Base-by-base conservation (phyloP, 2,113 vertebrate genomes). In the Cheilinus undulatus region DNA sequence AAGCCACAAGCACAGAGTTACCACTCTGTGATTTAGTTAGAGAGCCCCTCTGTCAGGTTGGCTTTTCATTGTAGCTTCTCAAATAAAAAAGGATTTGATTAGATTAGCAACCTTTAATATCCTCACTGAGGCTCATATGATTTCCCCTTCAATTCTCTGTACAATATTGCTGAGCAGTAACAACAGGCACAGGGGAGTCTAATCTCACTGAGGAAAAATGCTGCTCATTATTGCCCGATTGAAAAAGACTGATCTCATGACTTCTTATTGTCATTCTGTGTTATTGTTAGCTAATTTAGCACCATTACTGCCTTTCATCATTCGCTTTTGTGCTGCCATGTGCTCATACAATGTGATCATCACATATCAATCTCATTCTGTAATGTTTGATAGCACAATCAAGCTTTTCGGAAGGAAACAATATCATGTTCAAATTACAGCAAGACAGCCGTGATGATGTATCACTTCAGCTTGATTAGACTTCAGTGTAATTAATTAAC, bases 21-120 rank as follows among this genome's bases (percentile, higher is more conserved):
- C 54, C 54, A 36, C 71, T 58, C 66, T 30, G 42, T 83, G 66
- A 78, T 81, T 81, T 78, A 78, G 78, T 73, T 56, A 69, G 71
- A 53, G 26, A 53, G 26, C 48, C 38, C 46, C 51, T 60, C 53
- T 64, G 36, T 81, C 61, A 82, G 38, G 36, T 64, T 51, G 45
- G 49, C 45, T 40, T 28, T 80, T 82, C 53, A 48, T 59, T 43
- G 54, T n/a, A 15, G 42, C 14, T 64, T 58, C 51, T 7, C 20
- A 30, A 32, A 73, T 28, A 43, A 61, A 79, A 40, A 59, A 20
- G n/a, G 3, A 64, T 70, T 69, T 61, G 45, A 82, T 76, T 75
- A 63, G 64, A 73, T 82, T 73, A 51, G 52, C 60, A 73, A 67
- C n/a, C 22, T 83, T 78, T 73, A 64, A 78, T 85, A 70, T 78